Evolutionary conservation across 2,888 invertebrate species (phyloP).

Genomic region (Ectemnius lituratus): DNA sequence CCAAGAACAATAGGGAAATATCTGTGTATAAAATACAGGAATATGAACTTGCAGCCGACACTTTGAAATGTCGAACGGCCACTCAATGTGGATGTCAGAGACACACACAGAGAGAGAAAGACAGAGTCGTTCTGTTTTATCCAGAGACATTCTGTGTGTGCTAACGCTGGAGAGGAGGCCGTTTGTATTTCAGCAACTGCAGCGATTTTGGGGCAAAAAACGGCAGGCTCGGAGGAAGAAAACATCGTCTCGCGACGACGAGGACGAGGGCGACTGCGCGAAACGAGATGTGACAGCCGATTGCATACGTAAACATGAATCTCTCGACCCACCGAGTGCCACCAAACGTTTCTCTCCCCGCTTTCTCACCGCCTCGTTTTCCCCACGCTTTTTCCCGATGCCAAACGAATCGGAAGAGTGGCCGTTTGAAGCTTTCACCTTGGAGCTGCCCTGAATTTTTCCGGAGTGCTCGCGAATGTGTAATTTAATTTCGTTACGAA

Average conservation of each 20-base stretch:
- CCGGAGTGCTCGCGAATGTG: no score
- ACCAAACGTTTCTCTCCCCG: conserved; percentile 14
- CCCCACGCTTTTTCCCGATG: conserved; percentile 12
- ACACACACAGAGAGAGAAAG: no score
- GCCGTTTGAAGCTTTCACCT: neutral
- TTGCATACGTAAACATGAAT: conserved; percentile 51
- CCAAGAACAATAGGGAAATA: no score
- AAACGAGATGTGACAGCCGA: conserved; percentile 35
- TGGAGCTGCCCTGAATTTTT: no score
- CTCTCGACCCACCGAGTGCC: conserved; percentile 13
- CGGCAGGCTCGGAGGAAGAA: conserved; percentile 8
- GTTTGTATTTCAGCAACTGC: neutral
- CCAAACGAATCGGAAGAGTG: conserved; percentile 32
- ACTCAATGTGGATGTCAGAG: no score
- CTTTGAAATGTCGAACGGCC: no score
- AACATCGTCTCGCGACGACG: conserved; percentile 18
- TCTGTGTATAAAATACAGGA: no score
- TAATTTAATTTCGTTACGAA: no score
- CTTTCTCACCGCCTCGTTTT: conserved; percentile 19
- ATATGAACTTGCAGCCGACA: no score
- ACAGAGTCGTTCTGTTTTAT: no score
- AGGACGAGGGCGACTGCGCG: conserved; percentile 5
- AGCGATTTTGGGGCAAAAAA: conserved; percentile 19
- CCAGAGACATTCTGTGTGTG: no score
- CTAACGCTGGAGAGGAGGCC: conserved; percentile 10